A percentile compares a stretch with the other conserved stretches of the same genome.
These are phyloP conservation scores for Pituophis catenifer DNA, from an alignment of 2,113 vertebrate species.

Conservation along the genomic window DNA sequence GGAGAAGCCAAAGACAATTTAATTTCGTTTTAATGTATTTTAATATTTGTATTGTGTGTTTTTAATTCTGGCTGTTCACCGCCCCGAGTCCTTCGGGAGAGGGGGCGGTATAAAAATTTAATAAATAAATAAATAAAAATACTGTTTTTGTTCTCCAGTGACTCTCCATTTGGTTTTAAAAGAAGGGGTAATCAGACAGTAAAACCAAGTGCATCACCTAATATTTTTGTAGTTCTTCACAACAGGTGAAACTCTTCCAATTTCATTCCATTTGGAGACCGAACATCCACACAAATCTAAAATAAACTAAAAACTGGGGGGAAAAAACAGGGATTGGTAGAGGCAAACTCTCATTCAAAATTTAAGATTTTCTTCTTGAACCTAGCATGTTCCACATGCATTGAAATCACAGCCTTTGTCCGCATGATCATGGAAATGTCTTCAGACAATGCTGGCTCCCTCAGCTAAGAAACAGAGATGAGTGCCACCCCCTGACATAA, in stretches of 20 bases:
- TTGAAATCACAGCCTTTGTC: neutral
- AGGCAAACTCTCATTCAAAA: neutral
- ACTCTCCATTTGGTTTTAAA: neutral
- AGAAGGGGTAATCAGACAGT: neutral
- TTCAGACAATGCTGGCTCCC: neutral
- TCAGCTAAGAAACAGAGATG: neutral
- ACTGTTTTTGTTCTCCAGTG: neutral
- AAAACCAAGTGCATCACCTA: neutral
- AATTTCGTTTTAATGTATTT: too few species aligned
- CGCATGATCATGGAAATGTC: neutral
- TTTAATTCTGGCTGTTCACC: too few species aligned
- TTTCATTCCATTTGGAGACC: neutral
- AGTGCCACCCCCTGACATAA: neutral
- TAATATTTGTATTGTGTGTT: too few species aligned
- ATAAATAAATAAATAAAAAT: too few species aligned
- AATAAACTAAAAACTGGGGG: neutral
- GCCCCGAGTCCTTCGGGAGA: too few species aligned
- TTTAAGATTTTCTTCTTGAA: neutral
- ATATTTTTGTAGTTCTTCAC: neutral
- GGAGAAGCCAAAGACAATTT: too few species aligned
- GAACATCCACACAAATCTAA: neutral
- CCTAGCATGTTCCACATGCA: neutral
- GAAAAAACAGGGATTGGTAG: neutral
- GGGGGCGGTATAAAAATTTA: too few species aligned
- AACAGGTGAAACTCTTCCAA: neutral